Evolutionary conservation across 2,113 vertebrate species (phyloP).

Genomic region (Sminthopsis crassicaudata): DNA sequence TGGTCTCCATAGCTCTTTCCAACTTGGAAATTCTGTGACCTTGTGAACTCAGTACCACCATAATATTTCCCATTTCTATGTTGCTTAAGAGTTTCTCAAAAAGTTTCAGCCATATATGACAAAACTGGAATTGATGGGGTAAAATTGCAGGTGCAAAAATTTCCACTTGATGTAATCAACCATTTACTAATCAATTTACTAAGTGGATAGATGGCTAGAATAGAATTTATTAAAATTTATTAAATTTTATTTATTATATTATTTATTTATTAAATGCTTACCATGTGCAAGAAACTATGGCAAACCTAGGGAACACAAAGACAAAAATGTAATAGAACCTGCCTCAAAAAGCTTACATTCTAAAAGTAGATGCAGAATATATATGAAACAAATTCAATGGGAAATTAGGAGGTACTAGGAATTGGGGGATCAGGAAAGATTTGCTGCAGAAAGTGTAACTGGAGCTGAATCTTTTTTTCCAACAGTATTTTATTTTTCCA

Average conservation of each 20-base stretch:
- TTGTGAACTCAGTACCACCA: neutral
- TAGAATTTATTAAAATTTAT: neutral
- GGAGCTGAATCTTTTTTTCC: neutral
- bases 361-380: neutral
- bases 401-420: neutral
- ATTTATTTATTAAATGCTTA: neutral
- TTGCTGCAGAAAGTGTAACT: neutral
- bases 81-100: neutral
- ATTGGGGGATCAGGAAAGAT: neutral
- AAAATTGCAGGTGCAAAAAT: neutral
- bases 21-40: neutral
- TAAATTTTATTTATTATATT: no score
- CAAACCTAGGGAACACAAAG: neutral
- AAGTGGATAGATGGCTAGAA: neutral
- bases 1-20: neutral
- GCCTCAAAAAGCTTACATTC: neutral
- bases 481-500: no score
- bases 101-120: neutral
- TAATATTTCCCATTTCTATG: neutral
- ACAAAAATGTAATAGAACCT: neutral
- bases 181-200: neutral
- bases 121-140: neutral
- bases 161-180: neutral
- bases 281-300: neutral
- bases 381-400: neutral